phyloP scores from a whole-genome alignment of 2,888 invertebrate species.

The Pemphredon lugubris region DNA sequence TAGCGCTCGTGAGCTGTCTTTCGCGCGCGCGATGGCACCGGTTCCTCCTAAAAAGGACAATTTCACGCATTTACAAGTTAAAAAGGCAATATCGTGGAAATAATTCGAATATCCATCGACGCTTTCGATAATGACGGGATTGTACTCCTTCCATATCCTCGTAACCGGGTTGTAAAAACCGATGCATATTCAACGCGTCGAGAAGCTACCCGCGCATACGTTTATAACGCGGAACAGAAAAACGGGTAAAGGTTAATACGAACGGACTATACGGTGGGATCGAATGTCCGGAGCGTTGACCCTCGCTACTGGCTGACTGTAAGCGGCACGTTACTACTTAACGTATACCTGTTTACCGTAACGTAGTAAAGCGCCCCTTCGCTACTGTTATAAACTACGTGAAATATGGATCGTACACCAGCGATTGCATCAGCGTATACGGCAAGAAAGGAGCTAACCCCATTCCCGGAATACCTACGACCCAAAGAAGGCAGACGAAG shows the following conservation, averaged over 20 bases:
- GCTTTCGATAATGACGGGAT: too few species aligned
- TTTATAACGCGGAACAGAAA: background rate
- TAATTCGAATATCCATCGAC: too few species aligned
- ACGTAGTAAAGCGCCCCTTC: slow-evolving; percentile 65
- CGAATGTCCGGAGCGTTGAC: slow-evolving; percentile 61
- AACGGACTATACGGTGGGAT: slow-evolving; percentile 19
- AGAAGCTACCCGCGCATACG: background rate
- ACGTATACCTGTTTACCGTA: slow-evolving; percentile 71
- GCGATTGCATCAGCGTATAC: slow-evolving; percentile 71
- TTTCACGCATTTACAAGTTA: too few species aligned
- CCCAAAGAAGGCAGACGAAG: slow-evolving; percentile 35
- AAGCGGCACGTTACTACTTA: slow-evolving; percentile 68
- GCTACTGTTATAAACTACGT: slow-evolving; percentile 72
- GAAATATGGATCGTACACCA: slow-evolving; percentile 69
- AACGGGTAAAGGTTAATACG: slow-evolving; percentile 14
- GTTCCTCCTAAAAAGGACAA: too few species aligned
- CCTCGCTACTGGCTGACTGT: slow-evolving; percentile 56
- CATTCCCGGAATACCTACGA: slow-evolving; percentile 52
- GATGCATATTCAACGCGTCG: background rate
- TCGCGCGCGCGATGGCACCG: too few species aligned
- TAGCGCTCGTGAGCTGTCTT: too few species aligned
- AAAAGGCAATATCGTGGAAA: too few species aligned
- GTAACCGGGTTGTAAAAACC: background rate
- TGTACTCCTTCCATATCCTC: too few species aligned
- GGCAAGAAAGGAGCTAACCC: slow-evolving; percentile 67